phyloP scores from a whole-genome alignment of 2,888 invertebrate genomes.

The Drosophila hamatofila region DNA sequence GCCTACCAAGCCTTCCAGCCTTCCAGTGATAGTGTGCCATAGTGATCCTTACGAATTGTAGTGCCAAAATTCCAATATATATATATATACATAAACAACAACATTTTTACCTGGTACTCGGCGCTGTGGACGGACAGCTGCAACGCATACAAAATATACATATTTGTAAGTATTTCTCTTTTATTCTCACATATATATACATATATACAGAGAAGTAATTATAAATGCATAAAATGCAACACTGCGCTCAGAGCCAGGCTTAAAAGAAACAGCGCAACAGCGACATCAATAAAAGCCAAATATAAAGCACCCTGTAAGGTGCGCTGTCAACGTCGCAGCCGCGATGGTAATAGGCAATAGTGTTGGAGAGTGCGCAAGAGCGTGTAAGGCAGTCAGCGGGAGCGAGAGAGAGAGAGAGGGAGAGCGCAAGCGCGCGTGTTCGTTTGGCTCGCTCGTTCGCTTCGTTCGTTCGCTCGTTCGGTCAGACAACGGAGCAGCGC shows the following conservation, averaged over 20 bases:
- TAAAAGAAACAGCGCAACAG: conserved; percentile 34
- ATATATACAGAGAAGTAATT: conserved; percentile 64
- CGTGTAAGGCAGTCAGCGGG: conserved; percentile 16
- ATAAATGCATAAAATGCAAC: conserved; percentile 78
- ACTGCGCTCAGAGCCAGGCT: conserved; percentile 57
- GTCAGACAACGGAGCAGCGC: conserved; percentile 20
- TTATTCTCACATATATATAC: conserved; percentile 2
- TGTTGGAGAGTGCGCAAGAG: conserved; percentile 43
- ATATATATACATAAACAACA: conserved; percentile 11
- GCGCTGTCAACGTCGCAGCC: conserved; percentile 54
- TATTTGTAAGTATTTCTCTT: neutral
- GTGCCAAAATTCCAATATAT: conserved; percentile 48
- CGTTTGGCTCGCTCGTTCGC: conserved; percentile 1
- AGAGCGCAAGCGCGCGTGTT: conserved; percentile 44
- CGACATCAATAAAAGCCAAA: conserved; percentile 64
- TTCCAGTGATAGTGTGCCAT: conserved; percentile 59
- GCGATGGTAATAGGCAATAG: conserved; percentile 65
- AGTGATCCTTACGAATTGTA: conserved; percentile 62
- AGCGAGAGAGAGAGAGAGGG: conserved; percentile 24
- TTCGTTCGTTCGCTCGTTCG: conserved; percentile 11
- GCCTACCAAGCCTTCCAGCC: conserved; percentile 30
- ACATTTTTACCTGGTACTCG: conserved; percentile 44
- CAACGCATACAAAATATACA: conserved; percentile 31
- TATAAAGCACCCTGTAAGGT: conserved; percentile 74
- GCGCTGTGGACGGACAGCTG: conserved; percentile 39